These are phyloP conservation scores for Takifugu flavidus DNA, from an alignment of 2,113 vertebrate genomes.

Conservation along the genomic window DNA sequence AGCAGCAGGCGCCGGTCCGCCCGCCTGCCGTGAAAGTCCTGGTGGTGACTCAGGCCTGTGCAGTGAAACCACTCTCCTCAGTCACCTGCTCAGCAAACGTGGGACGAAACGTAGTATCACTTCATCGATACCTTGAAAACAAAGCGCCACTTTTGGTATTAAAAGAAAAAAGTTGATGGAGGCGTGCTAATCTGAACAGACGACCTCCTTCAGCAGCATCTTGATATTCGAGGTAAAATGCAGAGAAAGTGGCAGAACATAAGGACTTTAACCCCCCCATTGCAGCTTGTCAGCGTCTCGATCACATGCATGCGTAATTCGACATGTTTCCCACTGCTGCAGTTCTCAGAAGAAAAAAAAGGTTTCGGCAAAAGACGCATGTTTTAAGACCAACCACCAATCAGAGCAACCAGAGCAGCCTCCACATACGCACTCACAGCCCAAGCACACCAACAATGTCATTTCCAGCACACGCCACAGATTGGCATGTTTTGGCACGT, in stretches of 20 bases:
- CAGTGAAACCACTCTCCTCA: constrained; percentile 45
- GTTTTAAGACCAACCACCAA: constrained; percentile 4
- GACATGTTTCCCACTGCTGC: neutral
- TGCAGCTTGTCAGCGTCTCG: too few relatives aligned
- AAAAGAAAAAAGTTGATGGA: too few relatives aligned
- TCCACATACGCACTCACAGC: constrained; percentile 7
- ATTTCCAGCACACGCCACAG: constrained; percentile 33
- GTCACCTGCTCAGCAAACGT: constrained; percentile 12
- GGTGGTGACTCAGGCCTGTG: constrained; percentile 30
- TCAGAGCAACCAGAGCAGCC: constrained; percentile 15
- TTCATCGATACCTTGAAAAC: constrained; percentile 17
- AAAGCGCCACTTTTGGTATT: too few relatives aligned
- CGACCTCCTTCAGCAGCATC: too few relatives aligned
- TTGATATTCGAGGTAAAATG: too few relatives aligned
- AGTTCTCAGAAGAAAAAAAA: neutral
- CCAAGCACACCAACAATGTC: neutral
- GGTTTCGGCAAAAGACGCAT: neutral
- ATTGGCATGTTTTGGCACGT: neutral
- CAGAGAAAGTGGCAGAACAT: neutral
- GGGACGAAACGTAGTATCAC: constrained; percentile 33
- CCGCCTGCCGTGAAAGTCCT: neutral
- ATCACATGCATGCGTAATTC: too few relatives aligned
- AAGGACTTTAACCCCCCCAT: too few relatives aligned
- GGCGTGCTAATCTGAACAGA: too few relatives aligned
- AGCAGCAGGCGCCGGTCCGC: neutral